Evolutionary conservation across 2,888 invertebrate genomes (phyloP), one percentile per base, ranked within the genome.

Genomic region (Diaphora mendica): DNA sequence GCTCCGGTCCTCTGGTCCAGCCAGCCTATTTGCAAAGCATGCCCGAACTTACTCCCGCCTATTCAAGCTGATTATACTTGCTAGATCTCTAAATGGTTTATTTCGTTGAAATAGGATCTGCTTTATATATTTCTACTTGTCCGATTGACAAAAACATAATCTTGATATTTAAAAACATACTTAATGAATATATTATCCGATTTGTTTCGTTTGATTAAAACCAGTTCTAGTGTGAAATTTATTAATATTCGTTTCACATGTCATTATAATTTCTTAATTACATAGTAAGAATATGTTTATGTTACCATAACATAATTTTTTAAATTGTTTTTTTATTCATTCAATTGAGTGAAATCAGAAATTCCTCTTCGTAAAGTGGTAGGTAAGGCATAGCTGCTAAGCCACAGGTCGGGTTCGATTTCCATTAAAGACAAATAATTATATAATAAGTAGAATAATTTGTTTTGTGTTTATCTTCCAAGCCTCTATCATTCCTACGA

Each of bases 161-260:
- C 59, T 4, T 26, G 13, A 26, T 59, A 26, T 59, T 59, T 26
- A 13, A n/a, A 59, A 55, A 55, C 23, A 51, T 42, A 42, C 65
- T 0, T 42, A 66, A 44, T 26, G 26, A 66, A 42, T 26, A 51
- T 15, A 3, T 68, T 51, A 51, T 23, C 51, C 51, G 20, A 51
- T 68, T 68, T 48, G 68, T 48, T 33, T 51, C 44, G 35, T 15
- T 44, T 13, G 7, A 68, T 67, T 23, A 13, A 30, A 81, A 83
- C 81, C 74, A 74, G 83, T 83, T 72, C 65, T 62, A 59, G 51
- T 77, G 75, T 82, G 79, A 44, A 17, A 23, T 42, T 26, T 48
- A 44, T 64, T 71, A 73, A 74, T 76, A 76, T 78, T 73, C 65
- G 39, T 77, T 26, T 65, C 68, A 70, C 67, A 75, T 72, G 69